These are phyloP conservation scores for Invenusta paracnida DNA, from an alignment of 2,888 invertebrate species.

Conservation along the genomic window DNA sequence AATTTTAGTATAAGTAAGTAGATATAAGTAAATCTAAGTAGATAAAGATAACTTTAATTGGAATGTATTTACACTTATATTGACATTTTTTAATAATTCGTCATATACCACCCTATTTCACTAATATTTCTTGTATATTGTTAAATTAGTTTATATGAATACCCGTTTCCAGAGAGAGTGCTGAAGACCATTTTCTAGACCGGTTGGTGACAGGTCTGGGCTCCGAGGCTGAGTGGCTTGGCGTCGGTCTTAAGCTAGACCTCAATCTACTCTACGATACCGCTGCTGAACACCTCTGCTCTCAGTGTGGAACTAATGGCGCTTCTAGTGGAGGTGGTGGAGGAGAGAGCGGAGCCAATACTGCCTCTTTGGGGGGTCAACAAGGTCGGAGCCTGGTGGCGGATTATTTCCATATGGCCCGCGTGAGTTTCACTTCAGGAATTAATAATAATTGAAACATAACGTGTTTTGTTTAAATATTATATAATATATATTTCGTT, in stretches of 20 bases:
- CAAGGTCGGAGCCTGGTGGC: not conserved
- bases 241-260: slow-evolving; percentile 34
- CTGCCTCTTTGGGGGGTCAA: not conserved
- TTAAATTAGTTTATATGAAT: not conserved
- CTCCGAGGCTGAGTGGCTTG: slow-evolving; percentile 29
- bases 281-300: not conserved
- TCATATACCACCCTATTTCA: no score
- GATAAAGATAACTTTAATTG: no score
- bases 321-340: not conserved
- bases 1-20: no score
- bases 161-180: slow-evolving; percentile 5
- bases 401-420: slow-evolving; percentile 15
- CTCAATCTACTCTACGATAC: slow-evolving; percentile 24
- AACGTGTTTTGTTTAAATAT: no score
- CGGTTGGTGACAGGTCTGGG: not conserved
- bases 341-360: not conserved
- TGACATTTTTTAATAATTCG: no score
- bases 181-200: slow-evolving; percentile 27
- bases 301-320: not conserved
- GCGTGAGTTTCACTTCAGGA: not conserved
- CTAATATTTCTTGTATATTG: no score
- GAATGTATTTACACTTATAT: no score
- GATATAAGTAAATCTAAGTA: no score
- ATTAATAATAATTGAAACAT: not conserved
- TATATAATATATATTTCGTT: no score